Conservation (phyloP, 2,113 vertebrate species). For the Neoarius graeffei region DNA sequence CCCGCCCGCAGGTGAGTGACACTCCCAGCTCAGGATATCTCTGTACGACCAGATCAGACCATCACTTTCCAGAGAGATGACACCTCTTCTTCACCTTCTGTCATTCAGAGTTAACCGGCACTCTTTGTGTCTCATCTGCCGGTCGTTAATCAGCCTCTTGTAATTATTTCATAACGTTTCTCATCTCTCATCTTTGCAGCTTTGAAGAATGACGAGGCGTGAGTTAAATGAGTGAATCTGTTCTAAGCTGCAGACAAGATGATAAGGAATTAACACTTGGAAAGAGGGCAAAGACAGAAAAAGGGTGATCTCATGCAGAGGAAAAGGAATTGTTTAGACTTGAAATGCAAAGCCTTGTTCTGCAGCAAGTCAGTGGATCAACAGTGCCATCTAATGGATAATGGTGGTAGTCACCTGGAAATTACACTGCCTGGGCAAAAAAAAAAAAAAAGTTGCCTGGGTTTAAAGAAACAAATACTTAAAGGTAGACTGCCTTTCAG, state of each 20-base stretch:
- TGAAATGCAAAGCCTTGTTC: not conserved
- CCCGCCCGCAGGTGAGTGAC: constrained; percentile 90
- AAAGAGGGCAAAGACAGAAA: constrained; percentile 28
- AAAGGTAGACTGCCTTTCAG: no score
- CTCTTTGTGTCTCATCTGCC: constrained; percentile 27
- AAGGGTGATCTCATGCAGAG: constrained; percentile 27
- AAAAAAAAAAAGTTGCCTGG: no score
- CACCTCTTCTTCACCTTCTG: not conserved
- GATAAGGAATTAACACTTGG: constrained; percentile 41
- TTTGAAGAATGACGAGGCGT: constrained; percentile 36
- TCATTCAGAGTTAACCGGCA: not conserved
- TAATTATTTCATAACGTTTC: constrained; percentile 27
- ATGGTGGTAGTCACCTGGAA: not conserved
- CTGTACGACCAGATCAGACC: not conserved
- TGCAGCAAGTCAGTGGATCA: constrained; percentile 35
- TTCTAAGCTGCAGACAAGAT: constrained; percentile 36
- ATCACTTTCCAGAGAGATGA: not conserved
- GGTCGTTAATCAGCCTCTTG: constrained; percentile 23
- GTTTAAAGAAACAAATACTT: no score
- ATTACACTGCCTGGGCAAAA: not conserved
- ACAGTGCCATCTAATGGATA: constrained; percentile 56
- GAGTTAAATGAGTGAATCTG: constrained; percentile 44
- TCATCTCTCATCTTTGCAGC: constrained; percentile 1
- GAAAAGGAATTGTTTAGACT: constrained; percentile 2
- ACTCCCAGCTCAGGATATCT: not conserved